Percentiles rank a stretch among this genome's conserved stretches.
Conservation (phyloP, 2,888 invertebrate genomes). For the Drosophila mayaguana region DNA sequence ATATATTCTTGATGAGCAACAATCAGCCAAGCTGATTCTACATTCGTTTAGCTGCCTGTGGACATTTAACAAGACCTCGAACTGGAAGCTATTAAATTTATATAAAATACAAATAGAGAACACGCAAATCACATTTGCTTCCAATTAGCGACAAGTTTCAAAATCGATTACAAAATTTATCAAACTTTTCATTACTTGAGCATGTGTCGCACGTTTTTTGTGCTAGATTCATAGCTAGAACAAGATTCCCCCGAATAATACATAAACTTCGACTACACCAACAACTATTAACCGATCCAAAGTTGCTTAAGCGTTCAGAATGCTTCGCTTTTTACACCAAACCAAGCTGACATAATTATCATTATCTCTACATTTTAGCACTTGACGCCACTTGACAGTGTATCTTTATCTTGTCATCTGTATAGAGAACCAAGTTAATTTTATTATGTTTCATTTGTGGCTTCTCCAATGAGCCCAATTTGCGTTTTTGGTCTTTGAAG, state of each 20-base stretch:
- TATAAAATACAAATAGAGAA: no score
- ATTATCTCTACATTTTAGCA: neutral
- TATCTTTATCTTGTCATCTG: neutral
- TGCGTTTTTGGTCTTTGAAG: constrained; percentile 42
- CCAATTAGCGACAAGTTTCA: no score
- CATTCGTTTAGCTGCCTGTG: no score
- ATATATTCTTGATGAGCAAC: no score
- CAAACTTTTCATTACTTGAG: neutral
- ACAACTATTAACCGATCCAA: neutral
- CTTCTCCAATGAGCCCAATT: constrained; percentile 5
- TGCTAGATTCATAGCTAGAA: neutral
- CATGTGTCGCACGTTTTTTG: neutral
- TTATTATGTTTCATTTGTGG: constrained; percentile 12
- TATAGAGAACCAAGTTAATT: neutral
- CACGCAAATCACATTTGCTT: no score
- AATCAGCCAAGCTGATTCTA: no score
- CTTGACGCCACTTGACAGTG: constrained; percentile 12
- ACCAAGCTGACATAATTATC: neutral
- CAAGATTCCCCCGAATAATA: neutral
- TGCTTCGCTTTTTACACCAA: neutral
- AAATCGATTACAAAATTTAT: neutral
- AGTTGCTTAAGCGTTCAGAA: neutral
- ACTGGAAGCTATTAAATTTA: no score
- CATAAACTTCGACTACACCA: neutral
- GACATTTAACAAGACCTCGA: no score